Evolutionary conservation across 2,113 vertebrate species (phyloP), one percentile per base, ranked within the genome.

Genomic region (Todiramphus chloris): DNA sequence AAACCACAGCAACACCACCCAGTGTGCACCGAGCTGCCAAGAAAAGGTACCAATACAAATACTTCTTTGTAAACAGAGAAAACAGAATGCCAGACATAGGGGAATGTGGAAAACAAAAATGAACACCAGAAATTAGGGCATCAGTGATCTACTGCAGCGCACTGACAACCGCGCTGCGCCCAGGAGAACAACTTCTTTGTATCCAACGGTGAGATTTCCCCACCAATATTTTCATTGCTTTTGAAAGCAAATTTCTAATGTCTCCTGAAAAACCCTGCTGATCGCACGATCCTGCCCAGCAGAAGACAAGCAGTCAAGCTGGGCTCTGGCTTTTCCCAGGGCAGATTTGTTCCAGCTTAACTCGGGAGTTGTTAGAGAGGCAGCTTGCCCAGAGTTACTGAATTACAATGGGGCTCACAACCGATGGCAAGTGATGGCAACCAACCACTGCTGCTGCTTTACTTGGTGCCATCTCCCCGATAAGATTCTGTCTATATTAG

Each of bases 291-390:
- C 96, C 96, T 94, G 92, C 90, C 94, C 94, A 73, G 96, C 53
- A 96, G 63, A 89, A 93, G 75, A 95, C 93, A 96, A 96, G 95
- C 90, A 96, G 92, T 96, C 96, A 97, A 95, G 95, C 96, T 90
- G 96, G 60, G 96, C 92, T 90, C 89, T 97, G 97, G 96, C 78
- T 41, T 93, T 97, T 97, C 94, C 86, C 91, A 82, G 66, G 89
- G 82, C 95, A 92, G 90, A 73, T 87, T 88, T 96, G 84, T 87
- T 95, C 94, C 90, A 96, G 27, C 77, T 93, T 87, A 93, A 90
- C 87, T 56, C 6, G 0, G 68, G 87, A 96, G 92, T 87, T 91
- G 87, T 91, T 88, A 92, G 41, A 63, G 92, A 95, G 96, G 96
- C 90, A 92, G 74, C 30, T 20, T 96, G 95, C 94, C 96, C 90